Base-by-base conservation (phyloP, 2,113 vertebrate genomes). In the Tautogolabrus adspersus region DNA sequence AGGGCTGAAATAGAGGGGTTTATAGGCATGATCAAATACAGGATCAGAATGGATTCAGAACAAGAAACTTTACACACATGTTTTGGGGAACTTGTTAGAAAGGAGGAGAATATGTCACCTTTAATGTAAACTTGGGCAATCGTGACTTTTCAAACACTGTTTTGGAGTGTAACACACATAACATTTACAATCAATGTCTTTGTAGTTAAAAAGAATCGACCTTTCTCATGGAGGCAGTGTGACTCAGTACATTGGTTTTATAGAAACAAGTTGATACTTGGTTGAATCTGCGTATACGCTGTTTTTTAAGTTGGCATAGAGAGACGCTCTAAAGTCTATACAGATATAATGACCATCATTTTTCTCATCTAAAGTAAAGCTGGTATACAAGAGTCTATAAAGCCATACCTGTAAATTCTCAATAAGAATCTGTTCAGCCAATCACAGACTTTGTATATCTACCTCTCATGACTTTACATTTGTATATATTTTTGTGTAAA, bases 371-470 rank as follows among this genome's bases (percentile, higher is more conserved):
- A 11, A 44, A 55, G 10, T 34, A 12, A 38, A 21, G 6, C 44
- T 15, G 44, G 44, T 46, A 15, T 60, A 23, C 30, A 51, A 58
- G 30, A 34, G n/a, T 63, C 23, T n/a, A 34, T 30, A 26, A 18
- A 42, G 15, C 30, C 26, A 68, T 26, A 72, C n/a, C 38, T 2
- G 19, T 7, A 15, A 21, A 52, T 52, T 59, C 15, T 47, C 1
- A 6, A 40, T 26, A 37, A 2, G 47, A 23, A 42, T 54, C 26
- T 26, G 26, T 26, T 26, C 8, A 49, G 18, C 16, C 16, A 30
- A 13, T 64, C 8, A 74, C 46, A 75, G 42, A 64, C 55, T 23
- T 79, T 9, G 54, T 64, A 16, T 30, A 10, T 72, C 65, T 84
- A 71, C 47, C 54, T 82, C 62, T 0, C 2, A 37, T 74, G 0